phyloP scores from a whole-genome alignment of 2,113 vertebrate species.

The Heterocephalus glaber region DNA sequence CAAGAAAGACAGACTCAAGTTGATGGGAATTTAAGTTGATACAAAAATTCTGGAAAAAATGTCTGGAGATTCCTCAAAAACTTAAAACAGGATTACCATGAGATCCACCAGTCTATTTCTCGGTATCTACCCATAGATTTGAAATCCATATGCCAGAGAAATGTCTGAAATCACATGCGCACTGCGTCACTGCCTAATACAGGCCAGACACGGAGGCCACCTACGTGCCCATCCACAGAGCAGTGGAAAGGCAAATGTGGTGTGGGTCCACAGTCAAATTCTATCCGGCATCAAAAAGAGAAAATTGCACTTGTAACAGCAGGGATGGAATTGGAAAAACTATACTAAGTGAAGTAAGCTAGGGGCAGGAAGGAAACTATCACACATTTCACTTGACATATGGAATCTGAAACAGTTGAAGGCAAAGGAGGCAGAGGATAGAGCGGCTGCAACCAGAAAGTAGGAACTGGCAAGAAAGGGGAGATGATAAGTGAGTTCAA shows the following conservation, averaged over 20 bases:
- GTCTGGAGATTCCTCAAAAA: not conserved
- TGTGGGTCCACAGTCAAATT: not conserved
- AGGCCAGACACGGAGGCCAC: not conserved
- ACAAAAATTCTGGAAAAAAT: not conserved
- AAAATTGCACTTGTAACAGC: not conserved
- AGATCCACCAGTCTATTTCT: not conserved
- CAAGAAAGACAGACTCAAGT: not conserved
- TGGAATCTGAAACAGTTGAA: not conserved
- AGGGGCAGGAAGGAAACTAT: not conserved
- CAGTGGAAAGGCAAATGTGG: not conserved
- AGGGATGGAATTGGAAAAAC: not conserved
- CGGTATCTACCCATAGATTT: not conserved
- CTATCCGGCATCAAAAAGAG: not conserved
- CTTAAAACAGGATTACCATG: not conserved
- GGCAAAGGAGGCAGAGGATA: not conserved
- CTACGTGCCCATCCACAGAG: not conserved
- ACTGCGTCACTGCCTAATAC: not conserved
- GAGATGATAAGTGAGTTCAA: not conserved
- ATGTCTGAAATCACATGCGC: not conserved
- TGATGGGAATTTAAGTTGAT: not conserved
- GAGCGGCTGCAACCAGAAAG: not conserved
- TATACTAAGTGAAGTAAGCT: not conserved
- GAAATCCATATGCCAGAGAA: not conserved
- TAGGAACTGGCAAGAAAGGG: rapidly evolving
- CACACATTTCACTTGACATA: too few species aligned